Evolutionary conservation across 2,888 invertebrate genomes (phyloP), one percentile per base, ranked within the genome.

Genomic region (Heterodera filipjevi): DNA sequence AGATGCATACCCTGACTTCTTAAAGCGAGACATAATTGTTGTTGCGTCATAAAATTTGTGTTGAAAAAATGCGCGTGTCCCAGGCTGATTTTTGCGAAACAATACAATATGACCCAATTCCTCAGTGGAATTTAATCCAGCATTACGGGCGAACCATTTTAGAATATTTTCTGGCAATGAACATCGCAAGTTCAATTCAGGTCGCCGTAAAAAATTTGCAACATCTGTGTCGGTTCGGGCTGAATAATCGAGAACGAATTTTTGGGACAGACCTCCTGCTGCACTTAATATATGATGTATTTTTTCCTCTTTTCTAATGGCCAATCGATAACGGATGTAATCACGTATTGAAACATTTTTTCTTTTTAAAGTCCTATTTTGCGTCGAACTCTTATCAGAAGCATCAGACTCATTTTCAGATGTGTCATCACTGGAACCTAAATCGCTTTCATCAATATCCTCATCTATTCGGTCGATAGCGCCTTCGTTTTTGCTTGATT

Each of bases 51-150:
- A 44, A 49, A 74, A 74, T 35, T 35, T 53, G 1, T 53, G 64
- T 27, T 74, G 46, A n/a, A 44, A 74, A 14, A 53, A 53, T 2
- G 74, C 27, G 8, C 74, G 49, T 3, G 74, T 74, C 3, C 74
- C 46, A 3, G 74, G 53, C 2, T 74, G n/a, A 27, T 12, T 14
- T 3, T 30, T 74, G 12, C 74, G 33, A 10, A 49, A 74, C 27
- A 74, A 27, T 27, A 74, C 74, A n/a, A 74, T 46, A 27, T 59
- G n/a, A 0, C 74, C 74, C 12, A 74, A 30, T 22, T 74, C 39
- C 14, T 74, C 53, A n/a, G 59, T 22, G 3, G 59, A 59, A 59
- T 22, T n/a, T 22, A 59, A 22, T n/a, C 59, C 59, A 6, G 59
- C 74, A 35, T 27, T 74, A 0, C 53, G 49, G 0, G 74, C 74